These are phyloP conservation scores for Aplysina aerophoba DNA, from an alignment of 37 sponge, comb jelly and placozoan species.

Conservation along the genomic window DNA sequence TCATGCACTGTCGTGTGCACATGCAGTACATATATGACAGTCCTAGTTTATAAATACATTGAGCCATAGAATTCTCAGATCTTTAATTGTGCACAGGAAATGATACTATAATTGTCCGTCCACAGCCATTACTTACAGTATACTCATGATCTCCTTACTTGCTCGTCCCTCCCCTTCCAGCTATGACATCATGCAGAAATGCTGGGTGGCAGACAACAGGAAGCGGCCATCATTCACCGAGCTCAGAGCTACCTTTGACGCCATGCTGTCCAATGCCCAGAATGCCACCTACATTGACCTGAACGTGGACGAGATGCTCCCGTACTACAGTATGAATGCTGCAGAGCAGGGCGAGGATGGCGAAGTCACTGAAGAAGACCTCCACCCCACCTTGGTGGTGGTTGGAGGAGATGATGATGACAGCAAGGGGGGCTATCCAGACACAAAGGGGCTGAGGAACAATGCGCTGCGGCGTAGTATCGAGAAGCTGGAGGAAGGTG, in stretches of 20 bases:
- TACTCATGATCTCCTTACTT: not conserved
- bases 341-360: not conserved
- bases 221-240: conserved; percentile 2
- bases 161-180: not conserved
- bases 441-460: not conserved
- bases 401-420: not conserved
- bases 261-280: conserved; percentile 17
- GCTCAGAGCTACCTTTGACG: conserved; percentile 29
- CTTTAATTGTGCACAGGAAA: not conserved
- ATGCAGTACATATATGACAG: too few species aligned
- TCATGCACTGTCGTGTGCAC: too few species aligned
- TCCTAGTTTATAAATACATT: too few species aligned
- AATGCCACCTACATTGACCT: conserved; percentile 55
- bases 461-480: not conserved
- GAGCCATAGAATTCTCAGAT: too few species aligned
- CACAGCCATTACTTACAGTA: not conserved
- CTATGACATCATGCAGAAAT: conserved; percentile 24
- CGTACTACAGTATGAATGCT: conserved; percentile 20
- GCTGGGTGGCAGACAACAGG: not conserved
- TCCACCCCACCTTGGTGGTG: not conserved
- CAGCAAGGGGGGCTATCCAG: conserved; percentile 16
- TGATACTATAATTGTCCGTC: not conserved
- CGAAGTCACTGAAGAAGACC: conserved; percentile 11
- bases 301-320: conserved; percentile 41
- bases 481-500: not conserved